A percentile compares a stretch with the other conserved stretches of the same genome.
These are phyloP conservation scores for Sarcophaga caerulescens DNA, from an alignment of 2,888 invertebrate species.

Conservation along the genomic window DNA sequence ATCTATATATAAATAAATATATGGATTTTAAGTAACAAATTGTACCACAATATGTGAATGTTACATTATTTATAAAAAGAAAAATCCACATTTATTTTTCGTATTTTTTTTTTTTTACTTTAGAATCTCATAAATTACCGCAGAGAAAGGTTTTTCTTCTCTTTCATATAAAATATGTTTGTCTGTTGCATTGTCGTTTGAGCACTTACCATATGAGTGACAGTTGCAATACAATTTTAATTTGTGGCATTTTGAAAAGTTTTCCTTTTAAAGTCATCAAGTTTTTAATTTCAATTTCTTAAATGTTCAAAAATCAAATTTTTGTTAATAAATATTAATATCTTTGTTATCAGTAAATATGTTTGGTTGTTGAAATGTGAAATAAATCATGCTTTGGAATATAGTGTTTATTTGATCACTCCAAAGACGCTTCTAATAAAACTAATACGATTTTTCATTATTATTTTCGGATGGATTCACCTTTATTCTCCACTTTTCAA, in stretches of 20 bases:
- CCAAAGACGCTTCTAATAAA: no score
- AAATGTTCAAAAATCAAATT: no score
- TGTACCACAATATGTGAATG: slow-evolving; percentile 56
- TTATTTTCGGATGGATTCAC: no score
- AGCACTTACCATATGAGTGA: no score
- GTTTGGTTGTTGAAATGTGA: no score
- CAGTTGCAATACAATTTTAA: background rate
- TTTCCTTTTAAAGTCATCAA: background rate
- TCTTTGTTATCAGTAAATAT: no score
- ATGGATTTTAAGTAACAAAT: slow-evolving; percentile 45
- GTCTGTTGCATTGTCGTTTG: background rate
- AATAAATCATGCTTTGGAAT: no score
- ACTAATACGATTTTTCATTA: no score
- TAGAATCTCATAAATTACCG: slow-evolving; percentile 37
- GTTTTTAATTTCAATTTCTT: no score
- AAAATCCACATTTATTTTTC: background rate
- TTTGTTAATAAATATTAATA: no score
- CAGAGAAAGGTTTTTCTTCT: background rate
- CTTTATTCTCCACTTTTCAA: no score
- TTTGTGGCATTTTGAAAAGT: slow-evolving; percentile 33
- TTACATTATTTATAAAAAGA: slow-evolving; percentile 46
- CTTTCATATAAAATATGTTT: background rate
- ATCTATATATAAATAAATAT: background rate
- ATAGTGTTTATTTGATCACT: no score
- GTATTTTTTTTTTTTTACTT: background rate